phyloP scores from a whole-genome alignment of 37 sponge, comb jelly and placozoan genomes.

The Crambe crambe region DNA sequence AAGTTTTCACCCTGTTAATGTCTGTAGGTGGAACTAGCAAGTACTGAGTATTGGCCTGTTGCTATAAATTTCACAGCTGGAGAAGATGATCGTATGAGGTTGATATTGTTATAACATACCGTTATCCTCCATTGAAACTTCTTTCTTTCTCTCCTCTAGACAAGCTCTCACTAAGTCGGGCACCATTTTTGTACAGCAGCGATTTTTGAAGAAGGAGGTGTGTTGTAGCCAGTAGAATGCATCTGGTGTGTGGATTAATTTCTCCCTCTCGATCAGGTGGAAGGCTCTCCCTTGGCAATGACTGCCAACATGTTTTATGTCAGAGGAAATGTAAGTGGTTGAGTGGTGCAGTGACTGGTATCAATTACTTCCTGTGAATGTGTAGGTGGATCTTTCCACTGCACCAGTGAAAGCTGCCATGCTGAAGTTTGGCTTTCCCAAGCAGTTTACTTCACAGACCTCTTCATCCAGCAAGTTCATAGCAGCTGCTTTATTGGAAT shows the following conservation, averaged over 20 bases:
- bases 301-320: not conserved
- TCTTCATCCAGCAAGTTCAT: not conserved
- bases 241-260: too few species aligned
- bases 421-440: too few species aligned
- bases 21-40: constrained; percentile 57
- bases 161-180: constrained; percentile 24
- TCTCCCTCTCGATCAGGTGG: too few species aligned
- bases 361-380: not conserved
- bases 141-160: not conserved
- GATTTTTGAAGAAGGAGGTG: not conserved
- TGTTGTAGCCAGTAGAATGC: too few species aligned
- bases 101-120: not conserved
- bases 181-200: constrained; percentile 15
- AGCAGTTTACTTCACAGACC: too few species aligned
- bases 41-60: constrained; percentile 67
- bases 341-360: not conserved
- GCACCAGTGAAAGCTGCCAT: not conserved
- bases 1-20: too few species aligned
- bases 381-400: constrained; percentile 12
- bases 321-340: not conserved
- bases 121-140: not conserved
- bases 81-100: not conserved
- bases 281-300: not conserved
- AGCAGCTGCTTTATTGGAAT: constrained; percentile 42
- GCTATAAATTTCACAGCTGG: constrained; percentile 16